These are phyloP conservation scores for Neodiprion fabricii DNA, from an alignment of 1,140 invertebrate genomes.

Conservation along the genomic window DNA sequence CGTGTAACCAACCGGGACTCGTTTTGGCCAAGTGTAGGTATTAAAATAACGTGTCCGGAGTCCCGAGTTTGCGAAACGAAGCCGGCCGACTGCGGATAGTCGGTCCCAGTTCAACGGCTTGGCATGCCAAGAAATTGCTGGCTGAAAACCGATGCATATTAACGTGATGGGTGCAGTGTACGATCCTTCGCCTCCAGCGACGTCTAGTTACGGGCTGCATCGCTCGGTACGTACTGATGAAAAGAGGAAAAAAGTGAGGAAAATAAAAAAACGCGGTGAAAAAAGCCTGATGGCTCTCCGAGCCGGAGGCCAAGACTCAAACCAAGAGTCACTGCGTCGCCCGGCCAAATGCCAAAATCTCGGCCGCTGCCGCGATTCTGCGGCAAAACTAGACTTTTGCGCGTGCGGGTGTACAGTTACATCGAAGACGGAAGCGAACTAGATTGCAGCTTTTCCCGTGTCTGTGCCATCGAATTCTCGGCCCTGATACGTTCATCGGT, in stretches of 20 bases:
- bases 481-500: no score
- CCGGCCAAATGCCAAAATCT: not conserved
- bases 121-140: conserved; percentile 37
- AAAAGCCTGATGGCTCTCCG: conserved; percentile 9
- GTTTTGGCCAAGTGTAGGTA: not conserved
- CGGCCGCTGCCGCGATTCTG: no score
- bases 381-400: no score
- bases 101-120: not conserved
- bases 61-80: not conserved
- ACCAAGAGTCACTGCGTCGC: not conserved
- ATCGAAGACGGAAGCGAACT: no score
- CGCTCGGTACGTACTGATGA: conserved; percentile 9
- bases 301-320: not conserved
- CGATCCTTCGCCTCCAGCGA: conserved; percentile 2
- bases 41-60: not conserved
- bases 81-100: not conserved
- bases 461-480: no score
- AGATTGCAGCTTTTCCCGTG: no score
- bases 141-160: conserved; percentile 40
- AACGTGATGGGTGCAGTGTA: conserved; percentile 39
- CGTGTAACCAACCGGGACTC: no score
- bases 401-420: no score
- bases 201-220: not conserved
- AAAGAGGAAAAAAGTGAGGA: conserved; percentile 1
- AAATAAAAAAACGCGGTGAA: not conserved